Base-by-base conservation (phyloP, 35 echinoderm and acorn worm genomes). In the Heliocidaris tuberculata region DNA sequence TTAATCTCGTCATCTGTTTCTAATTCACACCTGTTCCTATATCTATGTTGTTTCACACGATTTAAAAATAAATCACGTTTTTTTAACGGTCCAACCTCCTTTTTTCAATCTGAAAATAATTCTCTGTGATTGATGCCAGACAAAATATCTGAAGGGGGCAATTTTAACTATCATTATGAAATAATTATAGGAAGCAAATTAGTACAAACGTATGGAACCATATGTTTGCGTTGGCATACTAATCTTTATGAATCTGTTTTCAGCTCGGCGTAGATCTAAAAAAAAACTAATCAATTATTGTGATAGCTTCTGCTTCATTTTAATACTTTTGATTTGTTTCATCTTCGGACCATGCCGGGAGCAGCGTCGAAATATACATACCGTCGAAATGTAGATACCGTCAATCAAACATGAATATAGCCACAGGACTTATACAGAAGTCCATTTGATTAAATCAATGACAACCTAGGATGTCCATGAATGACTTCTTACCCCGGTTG, bases 401-500 rank as follows among this genome's bases (percentile, higher is more conserved):
- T 56, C 52, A 13, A 56, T 15, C 52, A 56, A 56, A 56, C 52
- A 56, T 56, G 15, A 42, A 56, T 56, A 15, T 9, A 2, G 11
- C 52, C 52, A 56, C 52, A 56, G 9, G 52, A 56, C 52, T 15
- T 15, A 56, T 56, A 56, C 9, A 56, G 35, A 42, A 9, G 52
- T 10, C 52, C 52, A 56, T 12, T 13, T 56, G 52, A 56, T 56
- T 13, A 12, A 9, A 56, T n/a, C 5, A n/a, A 78, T 78, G 19
- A 6, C 65, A n/a, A n/a, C 27, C 17, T 5, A 27, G 65, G 65
- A n/a, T 78, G 65, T 0, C 27, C 19, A n/a, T 5, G 65, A n/a
- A 78, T n/a, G 65, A 78, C 4, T 32, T 48, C 87, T 59, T 93
- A 93, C 91, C 91, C 91, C 21, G 91, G 91, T 31, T 93, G 91